These are phyloP conservation scores for Numenius arquata DNA, from an alignment of 2,113 vertebrate species.

Conservation along the genomic window DNA sequence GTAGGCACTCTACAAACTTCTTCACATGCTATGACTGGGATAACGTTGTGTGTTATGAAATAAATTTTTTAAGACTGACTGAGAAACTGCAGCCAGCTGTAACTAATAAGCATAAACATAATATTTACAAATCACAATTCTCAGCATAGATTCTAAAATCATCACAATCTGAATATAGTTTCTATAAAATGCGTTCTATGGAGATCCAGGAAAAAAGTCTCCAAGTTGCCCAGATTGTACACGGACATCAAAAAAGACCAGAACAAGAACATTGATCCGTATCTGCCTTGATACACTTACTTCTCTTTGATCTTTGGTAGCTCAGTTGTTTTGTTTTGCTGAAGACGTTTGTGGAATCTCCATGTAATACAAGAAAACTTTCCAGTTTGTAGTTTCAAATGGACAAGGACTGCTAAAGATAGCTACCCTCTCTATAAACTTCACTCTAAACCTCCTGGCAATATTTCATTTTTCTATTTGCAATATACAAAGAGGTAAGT, in stretches of 20 bases:
- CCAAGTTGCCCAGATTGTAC: background rate
- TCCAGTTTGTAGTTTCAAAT: background rate
- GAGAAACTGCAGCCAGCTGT: background rate
- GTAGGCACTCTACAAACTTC: background rate
- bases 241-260: background rate
- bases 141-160: background rate
- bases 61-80: background rate
- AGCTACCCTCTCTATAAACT: background rate
- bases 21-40: background rate
- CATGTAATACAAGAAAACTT: background rate
- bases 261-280: background rate
- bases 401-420: background rate
- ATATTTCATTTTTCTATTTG: background rate
- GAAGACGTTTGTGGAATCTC: background rate
- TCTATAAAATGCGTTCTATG: background rate
- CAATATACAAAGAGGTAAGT: background rate
- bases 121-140: background rate
- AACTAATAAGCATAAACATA: background rate
- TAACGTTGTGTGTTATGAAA: background rate
- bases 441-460: background rate
- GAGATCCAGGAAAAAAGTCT: background rate
- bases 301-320: background rate
- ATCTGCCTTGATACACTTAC: background rate
- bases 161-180: background rate
- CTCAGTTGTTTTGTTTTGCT: background rate